Conservation (phyloP, 2,113 vertebrate species). For the Calonectris borealis region DNA sequence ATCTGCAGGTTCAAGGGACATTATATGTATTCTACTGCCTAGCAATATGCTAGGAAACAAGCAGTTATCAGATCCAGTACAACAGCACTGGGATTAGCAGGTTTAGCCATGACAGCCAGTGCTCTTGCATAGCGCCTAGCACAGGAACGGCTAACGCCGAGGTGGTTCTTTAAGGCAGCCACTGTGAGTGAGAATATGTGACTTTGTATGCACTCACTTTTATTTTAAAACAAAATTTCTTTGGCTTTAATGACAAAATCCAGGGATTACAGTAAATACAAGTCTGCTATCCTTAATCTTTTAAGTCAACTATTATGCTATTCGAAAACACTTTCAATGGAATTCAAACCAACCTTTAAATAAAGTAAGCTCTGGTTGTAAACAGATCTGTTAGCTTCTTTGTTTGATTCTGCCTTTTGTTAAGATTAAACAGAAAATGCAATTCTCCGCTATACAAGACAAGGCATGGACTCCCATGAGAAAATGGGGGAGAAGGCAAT, state of each 20-base stretch:
- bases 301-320: not conserved
- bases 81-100: not conserved
- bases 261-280: not conserved
- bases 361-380: not conserved
- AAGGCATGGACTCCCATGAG: not conserved
- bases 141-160: accelerated
- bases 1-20: not conserved
- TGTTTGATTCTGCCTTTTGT: not conserved
- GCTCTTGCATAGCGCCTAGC: not conserved
- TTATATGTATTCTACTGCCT: not conserved
- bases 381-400: not conserved
- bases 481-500: not conserved
- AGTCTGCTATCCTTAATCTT: not conserved
- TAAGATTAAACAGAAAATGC: not conserved
- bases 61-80: not conserved
- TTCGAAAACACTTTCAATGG: not conserved
- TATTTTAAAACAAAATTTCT: not conserved
- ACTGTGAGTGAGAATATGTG: not conserved
- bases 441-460: not conserved
- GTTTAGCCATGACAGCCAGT: not conserved
- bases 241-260: not conserved
- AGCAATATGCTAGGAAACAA: not conserved
- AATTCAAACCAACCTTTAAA: not conserved
- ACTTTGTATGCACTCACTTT: not conserved
- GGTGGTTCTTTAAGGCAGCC: not conserved